Evolutionary conservation across 1,140 invertebrate species (phyloP).

Genomic region (Drosophila littoralis): DNA sequence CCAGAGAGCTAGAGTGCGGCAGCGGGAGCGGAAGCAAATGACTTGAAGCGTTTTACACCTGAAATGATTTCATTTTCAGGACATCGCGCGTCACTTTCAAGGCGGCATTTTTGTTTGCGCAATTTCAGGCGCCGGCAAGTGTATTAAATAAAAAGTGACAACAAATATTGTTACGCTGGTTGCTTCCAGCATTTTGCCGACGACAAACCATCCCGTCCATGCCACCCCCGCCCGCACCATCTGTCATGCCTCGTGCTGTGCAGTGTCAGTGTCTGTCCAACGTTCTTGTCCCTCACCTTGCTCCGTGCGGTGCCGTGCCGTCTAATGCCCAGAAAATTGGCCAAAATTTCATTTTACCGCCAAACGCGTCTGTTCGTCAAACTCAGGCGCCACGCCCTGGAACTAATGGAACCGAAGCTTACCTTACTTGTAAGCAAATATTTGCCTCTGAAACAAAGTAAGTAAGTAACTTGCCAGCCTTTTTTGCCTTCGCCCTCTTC

Average conservation of each 20-base stretch:
- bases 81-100: conserved; percentile 26
- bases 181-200: conserved; percentile 25
- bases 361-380: conserved; percentile 33
- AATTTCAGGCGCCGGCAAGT: conserved; percentile 48
- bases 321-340: conserved; percentile 79
- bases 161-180: conserved; percentile 74
- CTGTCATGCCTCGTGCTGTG: neutral
- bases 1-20: neutral
- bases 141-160: conserved; percentile 78
- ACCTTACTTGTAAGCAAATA: conserved; percentile 80
- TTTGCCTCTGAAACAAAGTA: conserved; percentile 77
- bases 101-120: conserved; percentile 37
- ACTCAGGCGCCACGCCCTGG: conserved; percentile 35
- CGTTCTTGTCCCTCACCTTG: neutral
- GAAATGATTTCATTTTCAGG: conserved; percentile 71
- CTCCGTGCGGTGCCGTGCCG: neutral
- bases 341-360: conserved; percentile 74
- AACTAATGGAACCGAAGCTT: conserved; percentile 80
- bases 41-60: conserved; percentile 74
- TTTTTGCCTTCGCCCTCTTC: conserved; percentile 10
- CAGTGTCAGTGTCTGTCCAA: conserved; percentile 9
- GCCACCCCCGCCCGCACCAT: too few species aligned
- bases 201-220: neutral
- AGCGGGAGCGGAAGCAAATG: conserved; percentile 33
- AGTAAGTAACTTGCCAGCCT: conserved; percentile 49